Evolutionary conservation across 2,797 vertebrate species (phyloP).

Genomic region (Macroramphosus scolopax): DNA sequence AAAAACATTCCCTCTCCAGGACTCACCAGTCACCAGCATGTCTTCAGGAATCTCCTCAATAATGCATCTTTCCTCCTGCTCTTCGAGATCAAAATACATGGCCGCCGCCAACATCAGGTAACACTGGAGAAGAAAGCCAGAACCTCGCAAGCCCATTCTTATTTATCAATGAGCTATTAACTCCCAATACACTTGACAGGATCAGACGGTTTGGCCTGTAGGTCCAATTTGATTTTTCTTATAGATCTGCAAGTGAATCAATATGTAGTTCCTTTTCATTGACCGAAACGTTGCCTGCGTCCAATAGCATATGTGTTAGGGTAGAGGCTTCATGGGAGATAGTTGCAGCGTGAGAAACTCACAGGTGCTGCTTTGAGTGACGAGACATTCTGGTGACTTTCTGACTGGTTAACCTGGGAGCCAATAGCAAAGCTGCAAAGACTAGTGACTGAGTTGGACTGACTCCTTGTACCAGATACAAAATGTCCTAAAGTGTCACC

Average conservation of each 20-base stretch:
- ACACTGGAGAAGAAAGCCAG: slow-evolving; percentile 66
- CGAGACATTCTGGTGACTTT: slow-evolving; percentile 37
- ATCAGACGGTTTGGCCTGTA: slow-evolving; percentile 20
- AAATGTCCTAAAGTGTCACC: neutral
- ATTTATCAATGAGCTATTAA: slow-evolving; percentile 24
- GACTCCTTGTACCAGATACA: neutral
- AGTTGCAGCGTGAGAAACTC: slow-evolving; percentile 58
- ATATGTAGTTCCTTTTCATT: too few relatives aligned
- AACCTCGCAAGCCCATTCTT: slow-evolving; percentile 64
- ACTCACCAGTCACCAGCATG: slow-evolving; percentile 85
- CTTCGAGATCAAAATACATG: slow-evolving; percentile 87
- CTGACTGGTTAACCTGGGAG: slow-evolving; percentile 51
- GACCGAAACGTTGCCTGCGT: neutral
- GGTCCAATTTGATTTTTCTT: too few relatives aligned
- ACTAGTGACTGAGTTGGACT: slow-evolving; percentile 1
- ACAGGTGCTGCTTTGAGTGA: slow-evolving; percentile 67
- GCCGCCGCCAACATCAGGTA: slow-evolving; percentile 74
- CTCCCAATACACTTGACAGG: slow-evolving; percentile 8
- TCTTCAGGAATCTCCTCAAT: slow-evolving; percentile 89
- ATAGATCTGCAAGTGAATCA: slow-evolving; percentile 14
- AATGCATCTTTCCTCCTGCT: slow-evolving; percentile 88
- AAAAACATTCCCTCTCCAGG: slow-evolving; percentile 19
- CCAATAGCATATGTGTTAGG: neutral
- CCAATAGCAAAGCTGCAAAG: slow-evolving; percentile 39
- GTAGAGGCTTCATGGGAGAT: slow-evolving; percentile 1